Base-by-base conservation (phyloP, 2,113 vertebrate species). In the Paralichthys olivaceus region DNA sequence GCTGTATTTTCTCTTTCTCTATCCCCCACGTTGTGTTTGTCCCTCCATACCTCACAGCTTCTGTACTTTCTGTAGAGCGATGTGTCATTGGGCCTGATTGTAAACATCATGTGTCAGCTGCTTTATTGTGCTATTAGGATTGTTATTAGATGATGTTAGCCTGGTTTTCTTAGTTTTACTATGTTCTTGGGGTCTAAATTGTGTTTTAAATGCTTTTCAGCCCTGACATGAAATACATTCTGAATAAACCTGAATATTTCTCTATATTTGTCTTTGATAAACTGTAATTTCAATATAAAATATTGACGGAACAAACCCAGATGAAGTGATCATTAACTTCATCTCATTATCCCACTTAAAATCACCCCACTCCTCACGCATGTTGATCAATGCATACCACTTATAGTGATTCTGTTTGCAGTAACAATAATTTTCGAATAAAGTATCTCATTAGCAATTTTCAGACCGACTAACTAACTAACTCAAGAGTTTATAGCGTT, bases 331-430 rank as follows among this genome's bases (percentile, higher is more conserved):
- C 75, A 64, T 75, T 77, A 71, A 82, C 61, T 56, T 40, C 11
- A 40, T 40, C 37, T 13, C 37, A 40, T 40, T 81, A 70, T 57
- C 23, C 32, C 22, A 49, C n/a, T 34, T 57, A 8, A 34, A 19
- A 51, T 32, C 58, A 32, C 9, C 45, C 15, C 54, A 23, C 45
- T 62, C 58, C 43, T 11, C 23, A 29, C 40, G 28, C 68, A 63
- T 9, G 6, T 32, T 25, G 70, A 84, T 84, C 84, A 77, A 76
- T 70, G 75, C 72, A 61, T 59, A 72, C 40, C 4, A 62, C 6
- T 47, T 47, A 5, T 15, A 47, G 15, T 17, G 17, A 47, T 47
- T 19, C 14, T 47, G 43, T 85, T 65, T 75, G 55, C 51, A 70
- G 59, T 78, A 71, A 80, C 63, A 62, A 20, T 62, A 77, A 75